Evolutionary conservation across 2,797 vertebrate species (phyloP).

Genomic region (Denticeps clupeoides): DNA sequence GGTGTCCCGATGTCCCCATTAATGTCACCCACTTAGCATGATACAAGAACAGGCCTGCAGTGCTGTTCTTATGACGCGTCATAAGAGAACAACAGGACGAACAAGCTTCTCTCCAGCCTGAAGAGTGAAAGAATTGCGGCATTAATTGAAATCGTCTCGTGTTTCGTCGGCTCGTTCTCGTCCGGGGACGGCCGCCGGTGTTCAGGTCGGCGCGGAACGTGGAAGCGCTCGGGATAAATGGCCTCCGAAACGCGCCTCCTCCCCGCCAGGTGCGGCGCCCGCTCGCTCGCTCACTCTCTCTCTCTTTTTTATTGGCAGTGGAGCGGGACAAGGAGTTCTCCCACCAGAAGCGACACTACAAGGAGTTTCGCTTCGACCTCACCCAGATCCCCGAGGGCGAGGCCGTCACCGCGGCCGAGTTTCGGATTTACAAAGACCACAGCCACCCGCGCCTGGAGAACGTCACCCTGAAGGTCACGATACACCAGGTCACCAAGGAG

Average conservation of each 20-base stretch:
- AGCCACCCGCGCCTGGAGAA: constrained; percentile 84
- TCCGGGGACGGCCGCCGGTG: constrained; percentile 60
- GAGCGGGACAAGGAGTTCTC: constrained; percentile 98
- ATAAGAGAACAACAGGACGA: too few relatives aligned
- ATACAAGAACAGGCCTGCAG: too few relatives aligned
- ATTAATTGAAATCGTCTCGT: constrained; percentile 74
- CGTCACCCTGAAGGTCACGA: constrained; percentile 85
- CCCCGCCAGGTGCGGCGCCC: too few relatives aligned
- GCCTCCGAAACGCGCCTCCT: constrained; percentile 32
- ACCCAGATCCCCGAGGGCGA: constrained; percentile 95
- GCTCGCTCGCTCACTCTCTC: too few relatives aligned
- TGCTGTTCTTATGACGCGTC: too few relatives aligned
- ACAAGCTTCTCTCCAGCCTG: too few relatives aligned
- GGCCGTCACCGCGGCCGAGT: constrained; percentile 92
- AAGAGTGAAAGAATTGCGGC: constrained; percentile 56
- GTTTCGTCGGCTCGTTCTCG: constrained; percentile 81
- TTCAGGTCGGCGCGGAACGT: constrained; percentile 52
- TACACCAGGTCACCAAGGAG: constrained; percentile 95
- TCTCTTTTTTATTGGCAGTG: constrained; percentile 56
- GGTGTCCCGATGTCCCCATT: too few relatives aligned
- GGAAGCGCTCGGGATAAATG: constrained; percentile 58
- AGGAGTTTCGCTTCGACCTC: constrained; percentile 97
- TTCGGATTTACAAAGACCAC: constrained; percentile 94
- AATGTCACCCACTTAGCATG: too few relatives aligned
- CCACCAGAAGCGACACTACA: constrained; percentile 93